These are phyloP conservation scores for Silurus lanzhouensis DNA, from an alignment of 2,797 vertebrate species.

Conservation along the genomic window DNA sequence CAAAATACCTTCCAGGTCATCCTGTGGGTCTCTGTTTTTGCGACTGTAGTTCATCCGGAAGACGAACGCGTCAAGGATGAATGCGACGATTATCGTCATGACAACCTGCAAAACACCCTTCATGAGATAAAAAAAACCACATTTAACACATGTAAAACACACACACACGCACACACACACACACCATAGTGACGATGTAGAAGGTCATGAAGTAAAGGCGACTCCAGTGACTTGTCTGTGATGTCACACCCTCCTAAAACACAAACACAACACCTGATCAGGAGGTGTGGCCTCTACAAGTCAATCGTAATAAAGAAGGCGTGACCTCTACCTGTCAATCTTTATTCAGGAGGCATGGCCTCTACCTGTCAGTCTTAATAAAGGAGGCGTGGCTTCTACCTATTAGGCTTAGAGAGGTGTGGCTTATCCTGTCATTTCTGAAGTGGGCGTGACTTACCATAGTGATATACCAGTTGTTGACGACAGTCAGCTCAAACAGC, in stretches of 20 bases:
- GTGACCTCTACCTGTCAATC: background rate
- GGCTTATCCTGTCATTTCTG: slow-evolving; percentile 21
- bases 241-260: slow-evolving; percentile 92
- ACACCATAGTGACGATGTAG: slow-evolving; percentile 98
- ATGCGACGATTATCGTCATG: slow-evolving; percentile 97
- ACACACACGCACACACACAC: slow-evolving; percentile 48
- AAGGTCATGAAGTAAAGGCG: slow-evolving; percentile 99
- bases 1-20: slow-evolving; percentile 70
- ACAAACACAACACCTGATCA: slow-evolving; percentile 24
- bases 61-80: slow-evolving; percentile 95
- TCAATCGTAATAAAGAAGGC: background rate
- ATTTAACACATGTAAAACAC: background rate
- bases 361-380: too few relatives aligned
- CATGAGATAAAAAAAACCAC: background rate
- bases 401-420: background rate
- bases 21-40: slow-evolving; percentile 88
- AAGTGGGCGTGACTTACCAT: slow-evolving; percentile 78
- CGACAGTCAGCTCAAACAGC: slow-evolving; percentile 94
- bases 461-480: slow-evolving; percentile 99
- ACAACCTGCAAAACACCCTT: slow-evolving; percentile 81
- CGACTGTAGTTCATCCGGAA: slow-evolving; percentile 99
- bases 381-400: background rate
- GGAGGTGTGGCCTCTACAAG: background rate
- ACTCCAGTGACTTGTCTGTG: slow-evolving; percentile 94
- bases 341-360: background rate